Conservation (phyloP, 2,797 vertebrate genomes). For the Scolopax bukidnonensis region DNA sequence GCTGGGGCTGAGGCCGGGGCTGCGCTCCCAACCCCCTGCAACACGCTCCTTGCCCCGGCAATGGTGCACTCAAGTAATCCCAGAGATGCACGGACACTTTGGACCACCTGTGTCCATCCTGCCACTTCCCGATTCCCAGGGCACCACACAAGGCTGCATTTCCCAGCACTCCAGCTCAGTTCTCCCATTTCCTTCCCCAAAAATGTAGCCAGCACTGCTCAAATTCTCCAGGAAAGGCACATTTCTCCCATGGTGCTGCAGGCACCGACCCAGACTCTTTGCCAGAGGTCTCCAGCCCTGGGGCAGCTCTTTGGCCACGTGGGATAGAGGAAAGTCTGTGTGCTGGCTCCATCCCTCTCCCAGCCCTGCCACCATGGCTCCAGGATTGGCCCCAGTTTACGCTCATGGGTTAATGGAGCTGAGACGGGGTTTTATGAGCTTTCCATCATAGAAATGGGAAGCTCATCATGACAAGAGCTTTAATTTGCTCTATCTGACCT, state of each 20-base stretch:
- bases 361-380: not conserved
- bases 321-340: fast-evolving
- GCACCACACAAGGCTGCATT: fast-evolving
- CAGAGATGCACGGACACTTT: fast-evolving
- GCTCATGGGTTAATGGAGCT: not conserved
- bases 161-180: not conserved
- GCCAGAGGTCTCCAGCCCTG: fast-evolving
- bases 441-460: slow-evolving; percentile 20
- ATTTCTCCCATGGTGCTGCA: not conserved
- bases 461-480: not conserved
- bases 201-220: not conserved
- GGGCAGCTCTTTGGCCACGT: not conserved
- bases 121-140: not conserved
- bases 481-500: slow-evolving; percentile 16
- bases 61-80: fast-evolving
- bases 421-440: not conserved
- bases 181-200: not conserved
- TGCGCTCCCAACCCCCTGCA: not conserved
- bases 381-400: not conserved
- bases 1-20: not conserved
- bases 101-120: not conserved
- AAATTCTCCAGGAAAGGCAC: not conserved
- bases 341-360: not conserved
- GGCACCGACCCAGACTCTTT: fast-evolving
- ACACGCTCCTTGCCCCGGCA: fast-evolving